phyloP scores from a whole-genome alignment of 1,140 invertebrate species.

The Aleiodes sp. region DNA sequence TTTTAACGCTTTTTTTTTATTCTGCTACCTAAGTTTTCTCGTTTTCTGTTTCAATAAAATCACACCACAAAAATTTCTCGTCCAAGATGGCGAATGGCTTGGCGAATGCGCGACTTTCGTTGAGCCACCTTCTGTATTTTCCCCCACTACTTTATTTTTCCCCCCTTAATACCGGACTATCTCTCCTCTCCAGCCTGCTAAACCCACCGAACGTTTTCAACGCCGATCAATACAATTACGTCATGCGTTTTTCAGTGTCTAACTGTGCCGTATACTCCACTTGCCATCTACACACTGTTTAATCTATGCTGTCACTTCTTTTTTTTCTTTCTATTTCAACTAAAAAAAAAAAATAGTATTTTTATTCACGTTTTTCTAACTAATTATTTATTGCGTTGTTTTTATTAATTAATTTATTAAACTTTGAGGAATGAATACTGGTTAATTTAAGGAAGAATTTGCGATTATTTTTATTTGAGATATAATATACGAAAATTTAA shows the following conservation, averaged over 20 bases:
- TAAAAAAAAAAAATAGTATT: constrained; percentile 19
- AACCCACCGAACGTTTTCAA: constrained; percentile 59
- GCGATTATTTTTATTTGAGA: background rate
- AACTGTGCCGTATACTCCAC: background rate
- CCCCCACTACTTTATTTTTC: constrained; percentile 46
- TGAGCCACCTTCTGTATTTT: constrained; percentile 41
- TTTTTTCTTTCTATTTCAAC: constrained; percentile 5
- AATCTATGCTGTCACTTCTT: constrained; percentile 6
- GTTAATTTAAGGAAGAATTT: background rate
- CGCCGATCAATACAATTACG: constrained; percentile 72
- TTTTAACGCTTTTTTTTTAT: background rate
- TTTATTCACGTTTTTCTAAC: background rate
- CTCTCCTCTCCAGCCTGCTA: too few relatives aligned
- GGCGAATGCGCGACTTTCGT: constrained; percentile 64
- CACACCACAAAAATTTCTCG: constrained; percentile 36
- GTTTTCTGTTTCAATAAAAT: constrained; percentile 59
- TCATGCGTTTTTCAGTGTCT: constrained; percentile 55
- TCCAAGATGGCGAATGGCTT: constrained; percentile 69
- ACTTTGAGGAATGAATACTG: background rate
- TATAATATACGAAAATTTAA: background rate
- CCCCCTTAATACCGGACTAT: too few relatives aligned
- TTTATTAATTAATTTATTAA: background rate
- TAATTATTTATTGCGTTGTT: background rate
- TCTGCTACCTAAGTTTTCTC: constrained; percentile 24
- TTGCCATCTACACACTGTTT: background rate